Evolutionary conservation across 2,888 invertebrate species (phyloP), one percentile per base, ranked within the genome.

Genomic region (Caenorhabditis angaria): DNA sequence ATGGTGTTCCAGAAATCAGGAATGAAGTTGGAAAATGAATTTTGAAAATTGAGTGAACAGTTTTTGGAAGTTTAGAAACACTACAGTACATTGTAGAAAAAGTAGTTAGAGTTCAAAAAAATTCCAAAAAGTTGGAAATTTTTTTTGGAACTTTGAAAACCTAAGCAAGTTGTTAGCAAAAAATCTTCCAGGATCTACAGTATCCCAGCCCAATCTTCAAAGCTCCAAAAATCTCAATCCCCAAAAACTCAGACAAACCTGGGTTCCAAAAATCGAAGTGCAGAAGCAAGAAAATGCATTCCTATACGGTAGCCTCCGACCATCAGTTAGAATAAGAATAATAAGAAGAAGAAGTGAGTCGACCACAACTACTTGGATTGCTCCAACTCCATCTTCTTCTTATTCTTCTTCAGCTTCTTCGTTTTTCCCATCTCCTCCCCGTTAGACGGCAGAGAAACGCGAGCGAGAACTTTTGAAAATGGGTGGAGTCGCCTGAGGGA

Each of bases 271-370:
- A 84, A 80, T 47, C 85, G 71, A 25, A 87, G 72, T 18, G 86
- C 87, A 14, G 87, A 84, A 55, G 87, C 85, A 53, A 87, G 74
- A 66, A 87, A 88, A 74, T 87, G 87, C 76, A 87, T 80, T 29
- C 87, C 85, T 53, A 88, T 83, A 57, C 87, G 81, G 64, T 83
- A 83, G 68, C 87, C 87, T 55, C 83, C 83, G 62, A 83, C 85
- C 86, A 86, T 86, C 51, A 55, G 70, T 58, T 25, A 54, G 54
- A 54, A 27, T 27, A n/a, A 10, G n/a, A 48, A 18, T 10, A 8
- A 48, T 14, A 48, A 18, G n/a, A 48, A 48, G 48, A 48, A 18
- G 48, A 48, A n/a, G 48, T n/a, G n/a, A n/a, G n/a, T n/a, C n/a
- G n/a, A n/a, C n/a, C n/a, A 12, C 41, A 18, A 41, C 41, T 41